Evolutionary conservation across 2,888 invertebrate species (phyloP).

Genomic region (Isoperla grammatica): DNA sequence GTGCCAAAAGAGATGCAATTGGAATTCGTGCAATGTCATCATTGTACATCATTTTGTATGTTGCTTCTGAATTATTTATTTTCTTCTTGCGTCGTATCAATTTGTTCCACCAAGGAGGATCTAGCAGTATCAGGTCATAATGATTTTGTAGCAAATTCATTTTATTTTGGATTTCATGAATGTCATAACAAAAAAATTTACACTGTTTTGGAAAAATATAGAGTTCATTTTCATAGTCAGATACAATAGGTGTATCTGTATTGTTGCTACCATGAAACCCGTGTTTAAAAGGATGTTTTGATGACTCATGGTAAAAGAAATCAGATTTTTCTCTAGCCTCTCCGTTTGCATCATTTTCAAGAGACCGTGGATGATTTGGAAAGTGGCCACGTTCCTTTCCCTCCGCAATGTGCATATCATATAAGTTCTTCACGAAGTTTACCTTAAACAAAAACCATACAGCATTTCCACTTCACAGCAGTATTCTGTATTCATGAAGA

Average conservation of each 20-base stretch:
- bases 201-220: constrained; percentile 64
- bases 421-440: constrained; percentile 35
- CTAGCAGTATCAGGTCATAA: constrained; percentile 80
- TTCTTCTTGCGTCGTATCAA: constrained; percentile 76
- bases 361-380: neutral
- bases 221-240: constrained; percentile 44
- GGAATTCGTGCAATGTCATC: constrained; percentile 67
- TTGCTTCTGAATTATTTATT: constrained; percentile 49
- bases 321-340: constrained; percentile 41
- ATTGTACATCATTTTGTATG: constrained; percentile 76
- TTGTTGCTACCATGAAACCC: constrained; percentile 55
- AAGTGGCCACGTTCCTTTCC: constrained; percentile 37
- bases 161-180: constrained; percentile 53
- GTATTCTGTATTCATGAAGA: too few relatives aligned
- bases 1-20: constrained; percentile 54
- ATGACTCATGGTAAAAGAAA: constrained; percentile 43
- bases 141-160: constrained; percentile 46
- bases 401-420: constrained; percentile 35
- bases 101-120: constrained; percentile 97
- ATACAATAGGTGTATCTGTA: constrained; percentile 47
- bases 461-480: too few relatives aligned
- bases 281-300: constrained; percentile 31
- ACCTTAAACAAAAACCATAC: constrained; percentile 35
- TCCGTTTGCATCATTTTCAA: constrained; percentile 39
- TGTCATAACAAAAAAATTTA: constrained; percentile 61